Evolutionary conservation across 2,888 invertebrate species (phyloP).

Genomic region (Tenthredo distinguenda): DNA sequence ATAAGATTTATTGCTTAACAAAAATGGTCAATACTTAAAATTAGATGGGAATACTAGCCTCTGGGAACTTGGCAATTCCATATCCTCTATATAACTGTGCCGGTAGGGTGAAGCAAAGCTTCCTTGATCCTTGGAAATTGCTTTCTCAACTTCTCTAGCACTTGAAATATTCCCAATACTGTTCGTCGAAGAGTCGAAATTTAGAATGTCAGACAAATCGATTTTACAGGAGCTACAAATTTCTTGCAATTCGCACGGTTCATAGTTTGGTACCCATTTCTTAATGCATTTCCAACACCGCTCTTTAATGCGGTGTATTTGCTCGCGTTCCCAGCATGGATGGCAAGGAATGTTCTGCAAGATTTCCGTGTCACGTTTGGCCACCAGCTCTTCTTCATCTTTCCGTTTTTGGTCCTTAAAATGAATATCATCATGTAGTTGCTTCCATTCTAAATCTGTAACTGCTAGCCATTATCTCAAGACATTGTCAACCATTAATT

Average conservation of each 20-base stretch:
- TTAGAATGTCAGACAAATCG: constrained; percentile 33
- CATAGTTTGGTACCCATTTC: constrained; percentile 49
- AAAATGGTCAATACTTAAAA: not conserved
- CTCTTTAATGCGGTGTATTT: constrained; percentile 44
- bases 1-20: not conserved
- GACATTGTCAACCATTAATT: constrained; percentile 51
- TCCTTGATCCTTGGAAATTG: not conserved
- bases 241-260: constrained; percentile 40
- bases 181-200: constrained; percentile 8
- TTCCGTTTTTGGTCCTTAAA: constrained; percentile 31
- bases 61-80: not conserved
- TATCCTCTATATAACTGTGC: not conserved
- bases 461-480: not conserved
- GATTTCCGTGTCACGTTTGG: constrained; percentile 28
- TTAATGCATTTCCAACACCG: constrained; percentile 51
- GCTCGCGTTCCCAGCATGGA: constrained; percentile 33
- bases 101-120: not conserved
- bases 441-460: not conserved
- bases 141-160: not conserved
- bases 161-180: constrained; percentile 27
- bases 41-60: constrained; percentile 6
- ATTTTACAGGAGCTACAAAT: constrained; percentile 37
- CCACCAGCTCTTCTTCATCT: constrained; percentile 32
- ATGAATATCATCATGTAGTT: not conserved
- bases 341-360: constrained; percentile 40